Evolutionary conservation across 1,140 invertebrate species (phyloP).

Genomic region (Heterodera carotae): DNA sequence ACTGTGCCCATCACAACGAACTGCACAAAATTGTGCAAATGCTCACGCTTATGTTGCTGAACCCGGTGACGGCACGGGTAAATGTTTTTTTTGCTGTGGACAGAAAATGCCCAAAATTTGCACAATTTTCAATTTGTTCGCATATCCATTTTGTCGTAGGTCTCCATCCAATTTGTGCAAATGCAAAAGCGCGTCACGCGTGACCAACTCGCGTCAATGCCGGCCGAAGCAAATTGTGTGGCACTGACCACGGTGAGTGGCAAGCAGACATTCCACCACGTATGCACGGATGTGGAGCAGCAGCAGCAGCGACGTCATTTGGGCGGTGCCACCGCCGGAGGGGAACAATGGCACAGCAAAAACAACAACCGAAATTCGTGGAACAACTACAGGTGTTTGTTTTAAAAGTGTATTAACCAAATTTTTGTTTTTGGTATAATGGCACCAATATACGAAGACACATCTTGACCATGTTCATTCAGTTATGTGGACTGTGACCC

Average conservation of each 20-base stretch:
- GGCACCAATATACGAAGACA: too few species aligned
- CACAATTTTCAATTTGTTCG: too few species aligned
- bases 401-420: not conserved
- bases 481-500: conserved; percentile 29
- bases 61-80: conserved; percentile 78
- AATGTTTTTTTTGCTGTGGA: not conserved
- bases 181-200: conserved; percentile 60
- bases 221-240: conserved; percentile 47
- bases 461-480: too few species aligned
- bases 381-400: not conserved
- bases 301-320: not conserved
- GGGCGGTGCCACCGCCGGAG: not conserved
- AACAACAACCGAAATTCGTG: not conserved
- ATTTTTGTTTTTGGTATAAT: too few species aligned
- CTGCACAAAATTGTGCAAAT: conserved; percentile 76
- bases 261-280: conserved; percentile 53
- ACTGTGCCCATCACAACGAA: conserved; percentile 76
- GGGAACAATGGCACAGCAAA: not conserved
- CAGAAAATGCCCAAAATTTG: too few species aligned
- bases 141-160: not conserved
- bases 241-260: conserved; percentile 37
- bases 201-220: conserved; percentile 51
- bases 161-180: conserved; percentile 82
- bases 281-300: conserved; percentile 45
- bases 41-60: conserved; percentile 80